Conservation (phyloP, 2,888 invertebrate species). For the Eueremaeus valkanovi region DNA sequence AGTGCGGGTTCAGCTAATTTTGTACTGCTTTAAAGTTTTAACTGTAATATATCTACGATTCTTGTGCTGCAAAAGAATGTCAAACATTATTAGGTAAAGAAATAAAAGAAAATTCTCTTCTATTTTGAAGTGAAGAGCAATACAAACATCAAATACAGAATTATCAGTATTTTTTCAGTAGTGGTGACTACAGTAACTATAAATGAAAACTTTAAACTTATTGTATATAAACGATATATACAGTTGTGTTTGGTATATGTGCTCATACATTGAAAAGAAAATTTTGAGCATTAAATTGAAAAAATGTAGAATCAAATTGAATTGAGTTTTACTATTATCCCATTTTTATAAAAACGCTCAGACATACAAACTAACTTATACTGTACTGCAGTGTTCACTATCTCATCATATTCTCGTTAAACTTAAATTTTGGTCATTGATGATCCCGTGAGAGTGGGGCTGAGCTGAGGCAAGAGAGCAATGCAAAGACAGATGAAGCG, state of each 20-base stretch:
- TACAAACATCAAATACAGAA: conserved; percentile 11
- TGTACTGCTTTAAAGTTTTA: not conserved
- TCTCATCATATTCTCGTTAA: conserved; percentile 21
- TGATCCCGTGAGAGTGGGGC: not conserved
- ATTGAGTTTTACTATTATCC: conserved; percentile 20
- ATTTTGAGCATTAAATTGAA: conserved; percentile 16
- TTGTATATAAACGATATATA: not conserved
- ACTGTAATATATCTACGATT: conserved; percentile 1
- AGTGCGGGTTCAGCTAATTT: conserved; percentile 2
- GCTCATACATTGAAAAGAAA: conserved; percentile 19
- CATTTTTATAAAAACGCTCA: conserved; percentile 13
- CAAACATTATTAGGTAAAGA: conserved; percentile 12
- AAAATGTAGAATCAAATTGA: conserved; percentile 11
- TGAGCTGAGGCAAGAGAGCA: not conserved
- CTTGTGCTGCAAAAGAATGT: not conserved
- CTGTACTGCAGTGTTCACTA: not conserved
- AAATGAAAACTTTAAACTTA: conserved; percentile 17
- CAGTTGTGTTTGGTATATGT: not conserved
- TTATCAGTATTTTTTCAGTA: conserved; percentile 26
- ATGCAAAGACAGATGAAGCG: not conserved
- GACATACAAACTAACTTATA: conserved; percentile 12
- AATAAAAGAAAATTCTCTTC: conserved; percentile 1
- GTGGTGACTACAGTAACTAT: conserved; percentile 4
- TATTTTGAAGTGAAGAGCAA: conserved; percentile 19
- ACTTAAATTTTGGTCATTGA: conserved; percentile 23